phyloP scores from a whole-genome alignment of 2,797 vertebrate genomes.

The Typhlichthys subterraneus region DNA sequence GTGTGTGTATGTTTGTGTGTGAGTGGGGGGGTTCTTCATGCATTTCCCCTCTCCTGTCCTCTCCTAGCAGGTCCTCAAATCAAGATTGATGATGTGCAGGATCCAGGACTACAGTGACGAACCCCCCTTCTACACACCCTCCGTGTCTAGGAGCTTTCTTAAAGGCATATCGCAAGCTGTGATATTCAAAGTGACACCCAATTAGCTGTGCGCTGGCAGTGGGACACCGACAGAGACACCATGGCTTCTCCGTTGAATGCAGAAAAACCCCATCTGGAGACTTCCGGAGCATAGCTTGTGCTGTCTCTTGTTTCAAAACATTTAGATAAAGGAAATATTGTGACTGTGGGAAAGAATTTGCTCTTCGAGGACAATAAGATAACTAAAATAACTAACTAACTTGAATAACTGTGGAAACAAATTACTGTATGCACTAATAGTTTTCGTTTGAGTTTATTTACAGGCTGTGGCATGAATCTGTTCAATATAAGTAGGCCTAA shows the following conservation, averaged over 20 bases:
- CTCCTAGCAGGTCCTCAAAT: slow-evolving; percentile 47
- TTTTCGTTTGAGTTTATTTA: no score
- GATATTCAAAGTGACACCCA: slow-evolving; percentile 69
- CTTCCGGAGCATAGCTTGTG: background rate
- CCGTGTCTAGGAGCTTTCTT: slow-evolving; percentile 48
- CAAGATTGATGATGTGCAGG: slow-evolving; percentile 67
- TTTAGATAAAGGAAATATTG: background rate
- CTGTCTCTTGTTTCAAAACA: background rate
- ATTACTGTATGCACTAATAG: no score
- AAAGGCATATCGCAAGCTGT: slow-evolving; percentile 42
- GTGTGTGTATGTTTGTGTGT: no score
- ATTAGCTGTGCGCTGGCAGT: slow-evolving; percentile 59
- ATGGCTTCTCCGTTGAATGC: slow-evolving; percentile 37
- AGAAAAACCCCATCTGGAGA: slow-evolving; percentile 25
- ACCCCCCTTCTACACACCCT: slow-evolving; percentile 41
- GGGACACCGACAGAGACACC: slow-evolving; percentile 52
- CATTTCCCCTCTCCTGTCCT: slow-evolving; percentile 26
- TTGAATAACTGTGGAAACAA: background rate
- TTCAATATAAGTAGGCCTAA: background rate
- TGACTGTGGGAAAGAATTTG: no score
- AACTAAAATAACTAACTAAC: background rate
- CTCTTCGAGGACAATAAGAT: no score
- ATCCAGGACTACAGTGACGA: slow-evolving; percentile 44
- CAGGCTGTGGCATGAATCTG: no score
- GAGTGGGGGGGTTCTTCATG: background rate